Evolutionary conservation across 2,113 vertebrate species (phyloP).

Genomic region (Myiopsitta monachus): DNA sequence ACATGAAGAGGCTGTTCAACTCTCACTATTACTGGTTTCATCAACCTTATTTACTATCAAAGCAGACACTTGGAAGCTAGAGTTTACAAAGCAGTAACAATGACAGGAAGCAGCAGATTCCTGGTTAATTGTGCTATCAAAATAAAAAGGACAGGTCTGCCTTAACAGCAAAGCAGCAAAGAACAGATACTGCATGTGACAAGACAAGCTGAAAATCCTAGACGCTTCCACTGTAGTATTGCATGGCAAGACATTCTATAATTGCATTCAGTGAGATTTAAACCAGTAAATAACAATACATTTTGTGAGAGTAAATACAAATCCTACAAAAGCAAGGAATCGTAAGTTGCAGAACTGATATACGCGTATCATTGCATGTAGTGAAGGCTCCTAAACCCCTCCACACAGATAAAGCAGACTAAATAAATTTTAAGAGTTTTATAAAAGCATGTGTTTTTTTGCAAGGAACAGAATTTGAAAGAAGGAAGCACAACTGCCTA

Average conservation of each 20-base stretch:
- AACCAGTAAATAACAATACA: neutral
- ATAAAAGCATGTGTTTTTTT: neutral
- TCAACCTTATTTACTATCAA: neutral
- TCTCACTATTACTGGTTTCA: neutral
- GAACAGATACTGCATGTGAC: neutral
- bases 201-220: neutral
- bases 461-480: neutral
- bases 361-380: accelerated
- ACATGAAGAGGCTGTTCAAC: neutral
- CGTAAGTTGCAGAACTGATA: neutral
- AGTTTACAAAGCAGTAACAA: neutral
- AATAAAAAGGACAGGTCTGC: neutral
- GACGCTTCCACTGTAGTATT: neutral
- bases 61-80: neutral
- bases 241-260: neutral
- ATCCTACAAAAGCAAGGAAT: neutral
- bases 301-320: neutral
- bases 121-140: neutral
- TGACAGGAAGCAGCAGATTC: neutral
- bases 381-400: neutral
- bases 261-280: neutral
- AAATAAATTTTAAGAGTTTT: neutral
- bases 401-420: neutral
- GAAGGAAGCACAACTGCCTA: neutral
- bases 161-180: neutral